Conservation (phyloP, 1,140 invertebrate species). For the Aleiodes sp. region DNA sequence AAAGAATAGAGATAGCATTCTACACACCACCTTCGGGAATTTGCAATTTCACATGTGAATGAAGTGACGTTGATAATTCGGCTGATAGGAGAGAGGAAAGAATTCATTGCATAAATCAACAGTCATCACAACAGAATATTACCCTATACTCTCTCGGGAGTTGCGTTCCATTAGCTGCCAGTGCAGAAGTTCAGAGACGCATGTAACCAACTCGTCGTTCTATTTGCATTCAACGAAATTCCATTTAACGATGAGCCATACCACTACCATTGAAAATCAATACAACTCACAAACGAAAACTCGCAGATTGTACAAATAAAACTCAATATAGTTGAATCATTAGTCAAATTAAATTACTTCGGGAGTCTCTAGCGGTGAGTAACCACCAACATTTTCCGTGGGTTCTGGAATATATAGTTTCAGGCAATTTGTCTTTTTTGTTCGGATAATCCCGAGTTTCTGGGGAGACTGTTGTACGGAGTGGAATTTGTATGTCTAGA, state of each 20-base stretch:
- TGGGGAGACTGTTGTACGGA: too few species aligned
- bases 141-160: background rate
- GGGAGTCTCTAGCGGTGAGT: background rate
- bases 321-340: background rate
- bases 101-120: too few species aligned
- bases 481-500: background rate
- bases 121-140: background rate
- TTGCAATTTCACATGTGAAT: too few species aligned
- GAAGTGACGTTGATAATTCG: too few species aligned
- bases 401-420: background rate
- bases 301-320: background rate
- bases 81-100: too few species aligned
- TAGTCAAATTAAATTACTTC: background rate
- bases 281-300: background rate
- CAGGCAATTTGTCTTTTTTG: conserved; percentile 26
- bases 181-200: background rate
- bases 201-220: background rate
- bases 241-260: background rate
- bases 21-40: too few species aligned
- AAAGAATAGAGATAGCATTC: too few species aligned
- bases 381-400: background rate
- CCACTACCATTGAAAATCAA: background rate
- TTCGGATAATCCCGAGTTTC: background rate
- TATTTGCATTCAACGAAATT: background rate
- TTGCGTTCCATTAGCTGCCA: background rate